phyloP scores from a whole-genome alignment of 2,797 vertebrate genomes.

The Hyperoplus lanceolatus region DNA sequence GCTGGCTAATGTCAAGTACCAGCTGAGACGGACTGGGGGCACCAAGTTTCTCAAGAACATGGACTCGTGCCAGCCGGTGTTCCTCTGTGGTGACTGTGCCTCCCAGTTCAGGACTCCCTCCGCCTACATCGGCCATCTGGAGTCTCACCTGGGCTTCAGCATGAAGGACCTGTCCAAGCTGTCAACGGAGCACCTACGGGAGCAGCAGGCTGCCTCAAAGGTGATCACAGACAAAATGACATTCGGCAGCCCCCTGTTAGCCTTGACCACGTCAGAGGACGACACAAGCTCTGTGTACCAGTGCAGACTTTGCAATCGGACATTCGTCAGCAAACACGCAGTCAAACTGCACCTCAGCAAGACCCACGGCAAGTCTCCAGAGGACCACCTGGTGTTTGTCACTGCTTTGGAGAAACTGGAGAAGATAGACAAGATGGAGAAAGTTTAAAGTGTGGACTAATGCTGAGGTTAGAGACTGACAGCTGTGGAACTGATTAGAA shows the following conservation, averaged over 20 bases:
- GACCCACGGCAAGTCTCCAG: constrained; percentile 99
- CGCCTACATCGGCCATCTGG: constrained; percentile 97
- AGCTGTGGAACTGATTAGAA: constrained; percentile 85
- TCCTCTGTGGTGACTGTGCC: constrained; percentile 99
- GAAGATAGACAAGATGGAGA: constrained; percentile 91
- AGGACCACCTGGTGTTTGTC: constrained; percentile 99
- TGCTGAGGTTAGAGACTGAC: constrained; percentile 76
- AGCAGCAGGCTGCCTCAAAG: constrained; percentile 97
- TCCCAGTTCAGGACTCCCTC: constrained; percentile 99
- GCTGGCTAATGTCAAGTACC: constrained; percentile 99
- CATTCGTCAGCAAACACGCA: constrained; percentile 99
- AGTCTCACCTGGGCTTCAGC: constrained; percentile 99
- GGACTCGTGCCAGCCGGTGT: constrained; percentile 99
- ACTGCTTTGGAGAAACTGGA: constrained; percentile 98
- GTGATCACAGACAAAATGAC: constrained; percentile 95
- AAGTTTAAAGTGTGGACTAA: constrained; percentile 72
- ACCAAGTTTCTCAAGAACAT: constrained; percentile 99
- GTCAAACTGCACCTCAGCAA: constrained; percentile 99
- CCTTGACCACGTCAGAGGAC: constrained; percentile 89
- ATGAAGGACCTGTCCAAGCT: constrained; percentile 99
- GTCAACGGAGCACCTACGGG: constrained; percentile 96
- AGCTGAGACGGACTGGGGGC: constrained; percentile 98
- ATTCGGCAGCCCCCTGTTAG: constrained; percentile 91
- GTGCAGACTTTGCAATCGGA: constrained; percentile 99
- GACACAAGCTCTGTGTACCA: constrained; percentile 98